Evolutionary conservation across 2,797 vertebrate genomes (phyloP).

Genomic region (Gallinago stenura): DNA sequence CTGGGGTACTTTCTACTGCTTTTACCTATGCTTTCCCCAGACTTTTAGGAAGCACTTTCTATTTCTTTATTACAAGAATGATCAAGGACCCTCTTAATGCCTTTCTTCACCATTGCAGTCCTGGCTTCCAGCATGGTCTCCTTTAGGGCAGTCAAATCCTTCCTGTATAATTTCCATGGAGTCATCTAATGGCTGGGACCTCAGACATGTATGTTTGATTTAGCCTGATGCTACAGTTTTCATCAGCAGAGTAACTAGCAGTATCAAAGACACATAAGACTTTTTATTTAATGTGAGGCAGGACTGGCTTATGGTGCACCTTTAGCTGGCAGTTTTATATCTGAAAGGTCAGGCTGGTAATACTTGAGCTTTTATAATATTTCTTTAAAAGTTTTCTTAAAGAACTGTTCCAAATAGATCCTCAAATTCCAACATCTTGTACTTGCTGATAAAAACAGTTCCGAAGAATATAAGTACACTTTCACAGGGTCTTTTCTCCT

Average conservation of each 20-base stretch:
- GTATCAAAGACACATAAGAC: neutral
- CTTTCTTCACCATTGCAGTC: neutral
- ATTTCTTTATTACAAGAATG: neutral
- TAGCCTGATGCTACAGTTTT: neutral
- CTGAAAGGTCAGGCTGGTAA: neutral
- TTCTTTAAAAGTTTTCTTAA: neutral
- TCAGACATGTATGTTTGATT: neutral
- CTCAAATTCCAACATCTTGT: neutral
- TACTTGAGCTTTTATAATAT: accelerated
- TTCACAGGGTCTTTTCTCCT: neutral
- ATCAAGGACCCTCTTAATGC: neutral
- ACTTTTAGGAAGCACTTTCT: neutral
- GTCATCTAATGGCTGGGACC: neutral
- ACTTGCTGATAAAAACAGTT: neutral
- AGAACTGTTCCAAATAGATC: neutral
- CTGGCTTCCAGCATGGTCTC: neutral
- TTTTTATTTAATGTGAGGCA: neutral
- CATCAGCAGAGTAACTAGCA: neutral
- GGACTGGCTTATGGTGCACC: neutral
- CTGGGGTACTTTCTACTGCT: neutral
- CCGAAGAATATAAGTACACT: neutral
- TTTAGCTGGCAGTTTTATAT: neutral
- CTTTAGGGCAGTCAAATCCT: neutral
- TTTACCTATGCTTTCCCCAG: neutral
- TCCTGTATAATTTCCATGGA: neutral